Evolutionary conservation across 2,888 invertebrate genomes (phyloP), one percentile per base, ranked within the genome.

Genomic region (Arrhopalites spinosus): DNA sequence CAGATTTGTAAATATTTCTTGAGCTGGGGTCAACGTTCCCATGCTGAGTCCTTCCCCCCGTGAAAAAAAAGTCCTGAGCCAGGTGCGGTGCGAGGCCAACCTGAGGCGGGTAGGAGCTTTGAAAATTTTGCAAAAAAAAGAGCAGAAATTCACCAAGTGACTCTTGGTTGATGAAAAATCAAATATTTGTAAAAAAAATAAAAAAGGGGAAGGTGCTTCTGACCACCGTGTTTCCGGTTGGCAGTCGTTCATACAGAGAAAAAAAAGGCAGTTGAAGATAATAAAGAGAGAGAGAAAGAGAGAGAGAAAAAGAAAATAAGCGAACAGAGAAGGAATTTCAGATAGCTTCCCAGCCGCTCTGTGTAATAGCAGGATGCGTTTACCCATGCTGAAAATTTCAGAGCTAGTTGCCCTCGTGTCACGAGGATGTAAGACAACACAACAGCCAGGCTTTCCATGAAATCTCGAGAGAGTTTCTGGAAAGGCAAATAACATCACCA

Each of bases 341-440:
- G 71, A 71, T 71, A 71, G 71, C 71, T 71, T 71, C 71, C 71
- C 71, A 71, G 25, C 71, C 71, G 23, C 71, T 71, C 71, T 71
- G 71, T 71, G 71, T 71, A 56, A 47, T 56, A 59, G 71, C 59
- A 30, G 43, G 59, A 43, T 27, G 30, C 59, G 23, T 59, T 43
- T 36, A 43, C 56, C 71, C 59, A 15, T n/a, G 36, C 71, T 71
- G 56, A 53, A 50, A 50, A 29, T 7, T 36, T 53, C 71, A 71
- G 71, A 71, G 71, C 59, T 20, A 71, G 53, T 30, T 71, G 59
- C 71, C 71, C 71, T 56, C 59, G 71, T 71, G 71, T 59, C 71
- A 36, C 71, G 71, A 56, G 71, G 71, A 71, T 59, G 71, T 47
- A 27, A 43, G 20, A 71, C 71, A 71, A 71, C 71, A 71, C 71